Evolutionary conservation across 2,113 vertebrate species (phyloP).

Genomic region (Excalfactoria chinensis): DNA sequence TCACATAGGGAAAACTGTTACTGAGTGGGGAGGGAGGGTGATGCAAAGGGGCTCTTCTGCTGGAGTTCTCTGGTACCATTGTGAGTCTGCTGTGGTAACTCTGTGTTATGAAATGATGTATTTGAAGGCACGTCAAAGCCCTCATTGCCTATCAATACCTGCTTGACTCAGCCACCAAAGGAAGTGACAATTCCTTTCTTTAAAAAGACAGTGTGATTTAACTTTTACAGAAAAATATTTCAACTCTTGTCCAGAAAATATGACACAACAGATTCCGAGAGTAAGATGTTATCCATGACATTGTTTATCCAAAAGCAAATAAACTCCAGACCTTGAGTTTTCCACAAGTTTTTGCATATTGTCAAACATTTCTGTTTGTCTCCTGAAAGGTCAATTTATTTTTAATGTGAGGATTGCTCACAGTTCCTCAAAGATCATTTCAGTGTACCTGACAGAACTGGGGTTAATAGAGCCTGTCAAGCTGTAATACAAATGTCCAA

Average conservation of each 20-base stretch:
- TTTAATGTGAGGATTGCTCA: slow-evolving; percentile 10
- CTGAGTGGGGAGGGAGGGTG: background rate
- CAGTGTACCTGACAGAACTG: background rate
- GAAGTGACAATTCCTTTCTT: background rate
- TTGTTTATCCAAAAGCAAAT: background rate
- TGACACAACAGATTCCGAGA: background rate
- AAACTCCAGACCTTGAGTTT: background rate
- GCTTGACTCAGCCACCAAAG: background rate
- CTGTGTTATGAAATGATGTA: background rate
- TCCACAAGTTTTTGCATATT: background rate
- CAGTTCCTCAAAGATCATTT: slow-evolving; percentile 55
- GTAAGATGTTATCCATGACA: background rate
- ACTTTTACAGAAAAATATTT: background rate
- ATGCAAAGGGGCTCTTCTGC: background rate
- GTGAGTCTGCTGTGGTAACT: background rate
- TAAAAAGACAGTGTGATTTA: background rate
- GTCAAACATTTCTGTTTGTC: background rate
- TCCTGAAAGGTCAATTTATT: background rate
- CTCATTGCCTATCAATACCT: background rate
- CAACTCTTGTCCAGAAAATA: background rate
- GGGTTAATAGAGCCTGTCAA: background rate
- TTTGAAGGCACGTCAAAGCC: background rate
- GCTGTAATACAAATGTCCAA: background rate
- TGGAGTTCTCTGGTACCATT: background rate
- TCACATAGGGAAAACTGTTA: background rate